Conservation (phyloP, 2,888 invertebrate species). For the Drosophila flavopinicola region DNA sequence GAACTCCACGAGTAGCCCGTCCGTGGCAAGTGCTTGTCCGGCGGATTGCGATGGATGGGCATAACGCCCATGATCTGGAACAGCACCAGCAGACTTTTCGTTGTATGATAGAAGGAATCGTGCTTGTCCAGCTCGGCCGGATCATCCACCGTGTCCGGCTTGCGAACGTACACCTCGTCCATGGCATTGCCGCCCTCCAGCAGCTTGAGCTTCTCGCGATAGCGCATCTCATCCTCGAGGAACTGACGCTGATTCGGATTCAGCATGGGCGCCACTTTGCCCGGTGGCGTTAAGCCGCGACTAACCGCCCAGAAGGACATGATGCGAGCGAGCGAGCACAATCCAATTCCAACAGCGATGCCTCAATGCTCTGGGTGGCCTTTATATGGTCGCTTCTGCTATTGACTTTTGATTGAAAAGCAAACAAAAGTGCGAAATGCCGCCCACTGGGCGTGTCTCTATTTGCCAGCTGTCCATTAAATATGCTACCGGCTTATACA, state of each 20-base stretch:
- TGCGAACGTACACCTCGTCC: constrained; percentile 79
- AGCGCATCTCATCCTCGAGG: constrained; percentile 82
- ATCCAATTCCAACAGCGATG: constrained; percentile 9
- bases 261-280: constrained; percentile 80
- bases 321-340: constrained; percentile 15
- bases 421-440: constrained; percentile 62
- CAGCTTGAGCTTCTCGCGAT: constrained; percentile 79
- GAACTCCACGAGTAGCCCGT: constrained; percentile 89
- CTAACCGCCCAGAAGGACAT: constrained; percentile 83
- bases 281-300: constrained; percentile 66
- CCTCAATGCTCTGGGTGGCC: constrained; percentile 20
- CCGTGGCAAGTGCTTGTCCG: constrained; percentile 84
- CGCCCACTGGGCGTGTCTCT: constrained; percentile 56
- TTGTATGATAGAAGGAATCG: constrained; percentile 89
- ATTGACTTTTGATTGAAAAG: constrained; percentile 78
- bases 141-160: constrained; percentile 85
- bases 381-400: constrained; percentile 54
- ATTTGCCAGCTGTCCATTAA: constrained; percentile 66
- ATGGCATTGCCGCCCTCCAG: constrained; percentile 63
- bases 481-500: constrained; percentile 52
- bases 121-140: constrained; percentile 87
- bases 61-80: constrained; percentile 91
- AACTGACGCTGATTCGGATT: constrained; percentile 84
- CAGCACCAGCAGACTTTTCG: constrained; percentile 88
- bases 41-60: constrained; percentile 89